Conservation (phyloP, 2,113 vertebrate species). For the Lutjanus erythropterus region DNA sequence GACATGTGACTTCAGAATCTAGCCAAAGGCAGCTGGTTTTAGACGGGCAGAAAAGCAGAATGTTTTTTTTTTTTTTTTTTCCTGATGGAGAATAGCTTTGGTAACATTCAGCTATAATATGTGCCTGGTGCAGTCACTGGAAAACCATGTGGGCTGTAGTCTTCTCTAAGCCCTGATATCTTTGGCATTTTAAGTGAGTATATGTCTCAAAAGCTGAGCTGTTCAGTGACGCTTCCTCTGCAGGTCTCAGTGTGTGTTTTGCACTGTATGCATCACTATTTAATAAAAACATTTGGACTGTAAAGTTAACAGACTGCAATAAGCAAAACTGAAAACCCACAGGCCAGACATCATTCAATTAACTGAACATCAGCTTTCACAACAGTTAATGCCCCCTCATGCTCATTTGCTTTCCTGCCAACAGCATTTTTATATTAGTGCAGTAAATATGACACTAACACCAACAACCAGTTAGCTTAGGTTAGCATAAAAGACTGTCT, state of each 20-base stretch:
- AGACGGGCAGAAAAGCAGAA: neutral
- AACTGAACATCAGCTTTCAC: neutral
- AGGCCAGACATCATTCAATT: neutral
- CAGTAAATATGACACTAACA: neutral
- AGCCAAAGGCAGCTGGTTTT: conserved; percentile 34
- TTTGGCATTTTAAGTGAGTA: conserved; percentile 35
- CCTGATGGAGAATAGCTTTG: neutral
- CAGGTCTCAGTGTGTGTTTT: conserved; percentile 4
- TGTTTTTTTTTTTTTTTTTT: neutral
- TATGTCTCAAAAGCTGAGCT: conserved; percentile 27
- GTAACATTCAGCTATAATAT: conserved; percentile 51
- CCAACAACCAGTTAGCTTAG: neutral
- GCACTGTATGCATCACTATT: neutral
- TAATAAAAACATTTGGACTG: conserved; percentile 14
- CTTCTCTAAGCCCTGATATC: conserved; percentile 46
- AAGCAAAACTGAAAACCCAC: neutral
- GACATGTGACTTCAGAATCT: conserved; percentile 33
- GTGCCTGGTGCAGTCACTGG: conserved; percentile 44
- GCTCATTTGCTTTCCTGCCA: too few relatives aligned
- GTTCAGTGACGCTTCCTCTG: conserved; percentile 21
- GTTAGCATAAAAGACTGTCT: too few relatives aligned
- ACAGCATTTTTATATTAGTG: too few relatives aligned
- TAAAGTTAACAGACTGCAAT: neutral
- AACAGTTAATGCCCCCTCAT: too few relatives aligned
- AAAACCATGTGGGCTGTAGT: conserved; percentile 34